Conservation (phyloP, 2,888 invertebrate species). For the Philhelius pedissequus region DNA sequence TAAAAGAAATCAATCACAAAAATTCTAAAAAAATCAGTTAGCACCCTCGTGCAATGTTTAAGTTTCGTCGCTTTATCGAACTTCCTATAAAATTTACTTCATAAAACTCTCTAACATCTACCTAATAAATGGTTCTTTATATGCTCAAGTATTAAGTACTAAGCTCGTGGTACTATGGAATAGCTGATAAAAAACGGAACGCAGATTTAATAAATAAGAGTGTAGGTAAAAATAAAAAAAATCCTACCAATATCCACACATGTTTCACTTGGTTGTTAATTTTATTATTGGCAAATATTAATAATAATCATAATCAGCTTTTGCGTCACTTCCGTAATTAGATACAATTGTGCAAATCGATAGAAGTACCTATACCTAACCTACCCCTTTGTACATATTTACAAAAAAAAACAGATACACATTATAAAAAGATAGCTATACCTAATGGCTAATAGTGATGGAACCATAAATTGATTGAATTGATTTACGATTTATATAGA, state of each 20-base stretch:
- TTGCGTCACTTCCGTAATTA: conserved; percentile 68
- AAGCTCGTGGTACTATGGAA: background rate
- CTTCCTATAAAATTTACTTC: conserved; percentile 35
- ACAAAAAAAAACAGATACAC: background rate
- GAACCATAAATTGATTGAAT: conserved; percentile 60
- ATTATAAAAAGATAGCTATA: background rate
- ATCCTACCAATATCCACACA: conserved; percentile 40
- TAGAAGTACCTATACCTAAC: background rate
- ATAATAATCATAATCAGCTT: conserved; percentile 46
- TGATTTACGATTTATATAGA: conserved; percentile 55
- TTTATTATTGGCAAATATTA: conserved; percentile 50
- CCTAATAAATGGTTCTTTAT: background rate
- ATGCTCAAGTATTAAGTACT: background rate
- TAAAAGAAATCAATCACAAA: background rate
- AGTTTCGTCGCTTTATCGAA: conserved; percentile 35
- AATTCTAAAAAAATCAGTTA: conserved; percentile 33
- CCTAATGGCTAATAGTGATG: background rate
- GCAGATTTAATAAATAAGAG: conserved; percentile 52
- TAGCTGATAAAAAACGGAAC: conserved; percentile 57
- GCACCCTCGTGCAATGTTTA: conserved; percentile 7
- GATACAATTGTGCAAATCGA: conserved; percentile 35
- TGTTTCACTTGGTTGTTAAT: conserved; percentile 8
- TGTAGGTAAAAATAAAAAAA: conserved; percentile 11
- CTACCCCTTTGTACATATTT: too few relatives aligned
- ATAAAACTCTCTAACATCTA: too few relatives aligned